Base-by-base conservation (phyloP, 2,797 vertebrate genomes). In the Hipposideros larvatus region DNA sequence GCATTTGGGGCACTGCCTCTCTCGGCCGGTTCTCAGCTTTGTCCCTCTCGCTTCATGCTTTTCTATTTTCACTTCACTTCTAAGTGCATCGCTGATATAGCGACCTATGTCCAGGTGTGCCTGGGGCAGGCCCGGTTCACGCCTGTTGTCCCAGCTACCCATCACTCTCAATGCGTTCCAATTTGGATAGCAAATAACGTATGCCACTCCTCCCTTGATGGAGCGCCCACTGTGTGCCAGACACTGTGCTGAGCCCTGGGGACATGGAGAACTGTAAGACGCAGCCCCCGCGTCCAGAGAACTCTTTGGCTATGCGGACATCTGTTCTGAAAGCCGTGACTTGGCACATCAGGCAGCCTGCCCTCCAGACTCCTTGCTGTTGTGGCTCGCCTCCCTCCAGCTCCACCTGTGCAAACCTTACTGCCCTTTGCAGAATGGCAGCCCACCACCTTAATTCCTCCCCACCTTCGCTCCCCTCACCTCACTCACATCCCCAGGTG, bases 401-500 rank as follows among this genome's bases (percentile, higher is more conserved):
- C 31, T 43, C 34, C 14, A 3, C 24, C 0, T 9, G 75, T 65
- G 28, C 24, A 46, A 8, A 31, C 34, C n/a, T 37, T 28, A 4
- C 37, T 41, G 51, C 19, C 26, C 13, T 82, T 34, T 79, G 46
- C 43, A 63, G 41, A 46, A 14, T 22, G 34, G 34, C 13, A n/a
- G 43, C 57, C 43, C 22, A 0, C n/a, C 11, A 0, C n/a, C 80
- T 65, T 10, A 0, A 9, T n/a, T 57, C 14, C 3, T 48, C 28
- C 31, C 65, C 22, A 1, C 4, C 0, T 0, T 0, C 37, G 4
- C 7, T 61, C 46, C 22, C n/a, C 0, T 28, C 14, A 1, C 24
- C 13, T 5, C 24, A 0, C n/a, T 68, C 51, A 11, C 51, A n/a
- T 51, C 73, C 61, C 0, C 1, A 10, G 48, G 26, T 59, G 4